Base-by-base conservation (phyloP, 2,113 vertebrate species). In the Brachyistius frenatus region DNA sequence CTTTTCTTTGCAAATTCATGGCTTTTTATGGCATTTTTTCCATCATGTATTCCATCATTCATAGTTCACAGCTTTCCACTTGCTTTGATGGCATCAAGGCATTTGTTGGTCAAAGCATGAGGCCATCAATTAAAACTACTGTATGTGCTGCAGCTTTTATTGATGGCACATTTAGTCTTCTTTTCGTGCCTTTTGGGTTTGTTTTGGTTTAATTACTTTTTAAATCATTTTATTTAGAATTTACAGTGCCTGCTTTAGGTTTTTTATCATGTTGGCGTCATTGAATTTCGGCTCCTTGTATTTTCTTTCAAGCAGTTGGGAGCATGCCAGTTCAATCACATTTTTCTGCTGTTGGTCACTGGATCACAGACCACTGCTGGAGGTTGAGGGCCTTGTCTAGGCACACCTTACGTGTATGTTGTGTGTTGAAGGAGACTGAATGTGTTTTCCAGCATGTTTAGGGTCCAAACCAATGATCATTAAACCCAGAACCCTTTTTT, bases 311-410 rank as follows among this genome's bases (percentile, higher is more conserved):
- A 23, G 56, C 39, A 71, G 73, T 60, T 37, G 80, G 37, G 16
- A 58, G 3, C 30, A 15, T 65, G 47, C 83, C 64, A 62, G 85
- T 86, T 60, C 14, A 36, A 55, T 78, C 56, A 78, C 76, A 86
- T 89, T 84, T 78, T 76, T 88, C 15, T 5, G 1, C 49, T 23
- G n/a, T 57, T 86, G 36, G 58, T 86, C 66, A 87, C 68, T 62
- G 32, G 50, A 61, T 76, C 54, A 52, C 6, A 23, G 63, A 73
- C 52, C 8, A 2, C 33, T 37, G n/a, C n/a, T n/a, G 39, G 5
- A 5, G 63, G 46, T n/a, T 57, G n/a, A 44, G 14, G 37, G 60
- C 30, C 3, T 11, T 44, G 0, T 3, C 50, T 57, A 0, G 9
- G 4, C 23, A 30, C 23, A 32, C 53, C 15, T 55, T 13, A 32